Percentiles rank a stretch among this genome's conserved stretches.
These are phyloP conservation scores for Aphaenogaster floridana DNA, from an alignment of 1,140 invertebrate species.

Conservation along the genomic window DNA sequence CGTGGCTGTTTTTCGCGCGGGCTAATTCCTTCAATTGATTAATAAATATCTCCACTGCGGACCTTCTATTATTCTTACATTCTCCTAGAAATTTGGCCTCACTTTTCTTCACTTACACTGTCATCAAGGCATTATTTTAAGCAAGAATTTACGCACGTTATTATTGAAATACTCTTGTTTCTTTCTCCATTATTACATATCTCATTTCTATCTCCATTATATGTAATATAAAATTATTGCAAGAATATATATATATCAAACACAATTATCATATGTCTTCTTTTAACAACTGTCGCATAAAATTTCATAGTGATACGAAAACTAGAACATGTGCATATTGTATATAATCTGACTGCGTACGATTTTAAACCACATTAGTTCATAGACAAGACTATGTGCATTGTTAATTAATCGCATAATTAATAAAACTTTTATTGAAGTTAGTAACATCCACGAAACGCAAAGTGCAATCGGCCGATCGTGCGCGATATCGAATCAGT, in stretches of 20 bases:
- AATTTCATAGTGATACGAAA: background rate
- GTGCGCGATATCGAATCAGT: background rate
- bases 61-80: constrained; percentile 6
- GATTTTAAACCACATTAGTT: background rate
- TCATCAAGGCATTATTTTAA: constrained; percentile 3
- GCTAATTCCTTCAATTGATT: constrained; percentile 58
- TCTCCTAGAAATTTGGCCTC: background rate
- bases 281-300: background rate
- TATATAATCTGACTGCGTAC: background rate
- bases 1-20: constrained; percentile 31
- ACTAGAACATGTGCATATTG: background rate
- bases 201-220: too few relatives aligned
- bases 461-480: background rate
- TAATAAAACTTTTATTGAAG: constrained; percentile 39
- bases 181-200: background rate
- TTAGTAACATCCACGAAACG: background rate
- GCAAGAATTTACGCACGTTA: background rate
- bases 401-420: constrained; percentile 47
- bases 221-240: background rate
- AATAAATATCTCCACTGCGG: constrained; percentile 42
- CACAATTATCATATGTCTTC: background rate
- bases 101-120: constrained; percentile 13
- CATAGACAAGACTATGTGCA: background rate
- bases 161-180: background rate
- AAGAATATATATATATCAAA: background rate